Evolutionary conservation across 2,113 vertebrate species (phyloP), one percentile per base, ranked within the genome.

Genomic region (Eira barbara): DNA sequence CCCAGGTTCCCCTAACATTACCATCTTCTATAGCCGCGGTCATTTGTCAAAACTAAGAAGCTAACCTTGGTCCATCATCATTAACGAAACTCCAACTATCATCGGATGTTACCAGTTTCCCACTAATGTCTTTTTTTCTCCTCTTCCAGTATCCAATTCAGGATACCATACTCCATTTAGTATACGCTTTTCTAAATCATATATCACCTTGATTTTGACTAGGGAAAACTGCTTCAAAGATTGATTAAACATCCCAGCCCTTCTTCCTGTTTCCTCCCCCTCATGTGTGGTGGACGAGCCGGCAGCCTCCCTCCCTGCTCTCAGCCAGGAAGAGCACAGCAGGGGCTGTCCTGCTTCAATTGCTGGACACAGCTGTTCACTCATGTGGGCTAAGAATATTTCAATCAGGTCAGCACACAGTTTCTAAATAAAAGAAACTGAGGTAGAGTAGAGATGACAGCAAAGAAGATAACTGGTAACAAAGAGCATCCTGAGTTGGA

Each of bases 341-440:
- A 67, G 59, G 49, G 49, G 59, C 21, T 36, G 34, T 39, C 55
- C 86, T 79, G 78, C 84, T 85, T 69, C 79, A 29, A 25, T 39
- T 7, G 69, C 52, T 42, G 6, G 78, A 42, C 39, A 42, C 23
- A 65, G 59, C 71, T 83, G 39, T 69, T 74, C 21, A 13, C 76
- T 86, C 84, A 25, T 39, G 69, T 59, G 29, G 39, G 81, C 87
- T 97, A 97, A 92, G 74, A 97, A 95, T 88, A 94, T 45, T 96
- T 69, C 91, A 96, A 71, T 69, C 67, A 89, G 91, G 94, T 96
- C 94, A 93, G 18, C 52, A 65, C 42, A 76, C 39, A 63, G 80
- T 74, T 95, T 98, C 93, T 63, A 97, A 94, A 88, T 84, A 91
- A 81, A 97, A 88, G 94, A 96, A 92, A 89, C 39, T 25, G 39